Percentiles rank a stretch among this genome's conserved stretches.
phyloP scores from a whole-genome alignment of 2,113 vertebrate species.

The Daubentonia madagascariensis region DNA sequence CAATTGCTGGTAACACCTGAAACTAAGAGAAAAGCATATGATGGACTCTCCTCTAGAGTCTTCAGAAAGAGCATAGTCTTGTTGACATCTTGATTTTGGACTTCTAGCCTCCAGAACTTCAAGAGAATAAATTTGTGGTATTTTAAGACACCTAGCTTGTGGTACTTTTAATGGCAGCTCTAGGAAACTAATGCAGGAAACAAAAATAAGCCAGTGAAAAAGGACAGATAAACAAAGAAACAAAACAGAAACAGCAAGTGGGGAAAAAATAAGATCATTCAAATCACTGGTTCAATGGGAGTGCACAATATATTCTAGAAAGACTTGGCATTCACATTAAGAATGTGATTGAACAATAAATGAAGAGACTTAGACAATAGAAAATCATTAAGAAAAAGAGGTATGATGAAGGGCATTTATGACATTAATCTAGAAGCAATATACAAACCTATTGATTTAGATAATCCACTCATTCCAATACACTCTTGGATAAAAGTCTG shows the following conservation, averaged over 20 bases:
- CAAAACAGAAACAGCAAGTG: neutral
- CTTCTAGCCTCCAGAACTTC: neutral
- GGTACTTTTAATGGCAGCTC: neutral
- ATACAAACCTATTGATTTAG: neutral
- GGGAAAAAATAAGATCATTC: neutral
- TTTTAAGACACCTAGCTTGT: neutral
- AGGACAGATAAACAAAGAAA: neutral
- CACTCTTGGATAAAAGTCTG: neutral
- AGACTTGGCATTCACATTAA: neutral
- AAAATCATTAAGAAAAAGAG: neutral
- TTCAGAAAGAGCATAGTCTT: neutral
- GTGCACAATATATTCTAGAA: neutral
- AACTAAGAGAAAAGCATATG: neutral
- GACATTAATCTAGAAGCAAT: neutral
- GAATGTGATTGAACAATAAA: neutral
- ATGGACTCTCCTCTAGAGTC: accelerated
- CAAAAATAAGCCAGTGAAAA: neutral
- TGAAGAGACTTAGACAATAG: neutral
- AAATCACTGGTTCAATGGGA: neutral
- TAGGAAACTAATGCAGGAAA: neutral
- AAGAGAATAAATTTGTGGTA: neutral
- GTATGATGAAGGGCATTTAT: neutral
- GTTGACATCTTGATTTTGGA: neutral
- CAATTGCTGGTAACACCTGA: neutral
- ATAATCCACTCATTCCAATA: neutral